Evolutionary conservation across 2,888 invertebrate species (phyloP).

Genomic region (Hetaerina titia): DNA sequence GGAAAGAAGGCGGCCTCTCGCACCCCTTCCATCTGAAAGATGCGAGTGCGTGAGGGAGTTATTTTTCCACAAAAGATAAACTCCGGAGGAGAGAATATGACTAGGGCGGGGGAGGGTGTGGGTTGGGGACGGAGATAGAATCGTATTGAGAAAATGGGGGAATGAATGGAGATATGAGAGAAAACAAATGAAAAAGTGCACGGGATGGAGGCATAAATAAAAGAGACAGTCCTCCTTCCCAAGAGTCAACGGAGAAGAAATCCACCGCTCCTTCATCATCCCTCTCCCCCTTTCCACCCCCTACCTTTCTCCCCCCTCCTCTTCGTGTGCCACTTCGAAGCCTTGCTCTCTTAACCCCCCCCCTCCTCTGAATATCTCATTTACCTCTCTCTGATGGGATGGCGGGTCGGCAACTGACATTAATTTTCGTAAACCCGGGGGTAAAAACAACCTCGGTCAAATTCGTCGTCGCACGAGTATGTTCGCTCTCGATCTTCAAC

Average conservation of each 20-base stretch:
- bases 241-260: background rate
- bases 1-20: background rate
- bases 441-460: background rate
- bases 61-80: constrained; percentile 31
- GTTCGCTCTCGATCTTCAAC: background rate
- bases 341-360: too few species aligned
- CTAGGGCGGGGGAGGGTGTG: background rate
- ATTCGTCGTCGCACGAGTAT: background rate
- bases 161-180: background rate
- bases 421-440: background rate
- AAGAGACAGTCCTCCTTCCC: background rate
- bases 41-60: background rate
- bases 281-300: background rate
- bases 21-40: background rate
- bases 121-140: background rate
- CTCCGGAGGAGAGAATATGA: background rate
- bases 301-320: background rate
- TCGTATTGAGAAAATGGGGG: background rate
- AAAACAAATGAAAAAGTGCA: background rate
- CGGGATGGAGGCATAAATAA: background rate
- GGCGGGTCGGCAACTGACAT: background rate
- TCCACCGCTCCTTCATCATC: background rate
- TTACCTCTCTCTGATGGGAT: too few species aligned
- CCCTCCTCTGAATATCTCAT: too few species aligned
- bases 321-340: background rate